These are phyloP conservation scores for Crenichthys baileyi DNA, from an alignment of 2,797 vertebrate genomes.

Conservation along the genomic window DNA sequence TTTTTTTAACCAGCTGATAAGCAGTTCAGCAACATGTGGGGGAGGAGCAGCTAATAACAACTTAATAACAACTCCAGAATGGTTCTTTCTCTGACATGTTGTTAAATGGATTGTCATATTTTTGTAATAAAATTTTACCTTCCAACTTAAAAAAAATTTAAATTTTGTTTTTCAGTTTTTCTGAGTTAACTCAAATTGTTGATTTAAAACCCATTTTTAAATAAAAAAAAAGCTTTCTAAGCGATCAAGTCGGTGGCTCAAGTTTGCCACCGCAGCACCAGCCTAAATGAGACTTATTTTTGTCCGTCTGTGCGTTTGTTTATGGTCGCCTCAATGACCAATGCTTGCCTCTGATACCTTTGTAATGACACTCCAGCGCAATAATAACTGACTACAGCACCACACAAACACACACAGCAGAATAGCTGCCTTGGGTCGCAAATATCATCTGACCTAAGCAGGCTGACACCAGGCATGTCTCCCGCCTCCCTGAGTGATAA, in stretches of 20 bases:
- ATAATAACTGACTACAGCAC: conserved; percentile 75
- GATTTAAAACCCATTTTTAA: not conserved
- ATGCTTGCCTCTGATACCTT: conserved; percentile 76
- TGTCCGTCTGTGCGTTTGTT: conserved; percentile 73
- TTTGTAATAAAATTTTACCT: not conserved
- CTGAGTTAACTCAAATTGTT: not conserved
- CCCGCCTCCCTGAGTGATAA: conserved; percentile 65
- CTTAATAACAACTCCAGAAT: not conserved
- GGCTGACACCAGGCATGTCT: conserved; percentile 68
- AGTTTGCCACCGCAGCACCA: conserved; percentile 18
- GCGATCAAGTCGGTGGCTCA: conserved; percentile 3
- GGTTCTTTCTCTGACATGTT: not conserved
- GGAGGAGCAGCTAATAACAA: not conserved
- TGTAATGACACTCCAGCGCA: conserved; percentile 76
- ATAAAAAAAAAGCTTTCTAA: not conserved
- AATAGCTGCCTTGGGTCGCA: conserved; percentile 70
- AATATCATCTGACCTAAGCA: conserved; percentile 80
- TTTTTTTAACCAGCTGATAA: not conserved
- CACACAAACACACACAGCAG: conserved; percentile 60
- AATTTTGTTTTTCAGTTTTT: not conserved
- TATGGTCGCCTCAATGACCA: conserved; percentile 68
- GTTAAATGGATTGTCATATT: not conserved
- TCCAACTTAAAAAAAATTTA: too few relatives aligned
- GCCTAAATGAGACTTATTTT: conserved; percentile 42
- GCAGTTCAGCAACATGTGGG: conserved; percentile 7